Evolutionary conservation across 2,797 vertebrate species (phyloP).

Genomic region (Syndactyla subalaris): DNA sequence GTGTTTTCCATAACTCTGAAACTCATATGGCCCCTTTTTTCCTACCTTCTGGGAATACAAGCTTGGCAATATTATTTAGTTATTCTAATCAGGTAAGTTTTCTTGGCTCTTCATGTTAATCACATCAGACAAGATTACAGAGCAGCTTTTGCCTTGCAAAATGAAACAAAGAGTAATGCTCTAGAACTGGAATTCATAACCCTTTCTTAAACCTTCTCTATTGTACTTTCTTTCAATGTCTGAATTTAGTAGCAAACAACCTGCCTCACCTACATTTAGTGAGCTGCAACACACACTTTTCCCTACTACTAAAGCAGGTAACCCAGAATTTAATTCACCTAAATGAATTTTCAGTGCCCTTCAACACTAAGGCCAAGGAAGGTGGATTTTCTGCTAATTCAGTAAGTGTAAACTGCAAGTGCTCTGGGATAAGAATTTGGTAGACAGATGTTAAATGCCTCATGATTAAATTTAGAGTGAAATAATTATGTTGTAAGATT

Average conservation of each 20-base stretch:
- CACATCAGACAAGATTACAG: slow-evolving; percentile 67
- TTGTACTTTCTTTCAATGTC: not conserved
- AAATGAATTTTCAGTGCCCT: slow-evolving; percentile 36
- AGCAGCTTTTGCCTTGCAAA: slow-evolving; percentile 53
- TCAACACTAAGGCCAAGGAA: not conserved
- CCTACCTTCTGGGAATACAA: slow-evolving; percentile 69
- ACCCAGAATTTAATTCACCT: slow-evolving; percentile 33
- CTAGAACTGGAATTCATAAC: slow-evolving; percentile 55
- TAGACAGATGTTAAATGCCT: slow-evolving; percentile 32
- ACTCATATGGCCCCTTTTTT: slow-evolving; percentile 64
- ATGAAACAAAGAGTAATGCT: slow-evolving; percentile 57
- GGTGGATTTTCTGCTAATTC: slow-evolving; percentile 31
- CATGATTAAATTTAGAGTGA: slow-evolving; percentile 36
- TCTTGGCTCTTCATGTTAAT: slow-evolving; percentile 71
- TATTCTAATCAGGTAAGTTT: slow-evolving; percentile 77
- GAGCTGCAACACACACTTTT: slow-evolving; percentile 22
- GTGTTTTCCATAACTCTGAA: slow-evolving; percentile 73
- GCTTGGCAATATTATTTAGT: slow-evolving; percentile 68
- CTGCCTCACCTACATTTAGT: slow-evolving; percentile 3
- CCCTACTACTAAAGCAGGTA: slow-evolving; percentile 27
- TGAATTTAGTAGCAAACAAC: slow-evolving; percentile 57
- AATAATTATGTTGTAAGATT: slow-evolving; percentile 24
- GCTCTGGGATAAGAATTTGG: slow-evolving; percentile 7
- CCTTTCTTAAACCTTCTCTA: slow-evolving; percentile 33
- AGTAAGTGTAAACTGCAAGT: slow-evolving; percentile 9